phyloP scores from a whole-genome alignment of 2,797 vertebrate species.

The Sebastes wilsoni region DNA sequence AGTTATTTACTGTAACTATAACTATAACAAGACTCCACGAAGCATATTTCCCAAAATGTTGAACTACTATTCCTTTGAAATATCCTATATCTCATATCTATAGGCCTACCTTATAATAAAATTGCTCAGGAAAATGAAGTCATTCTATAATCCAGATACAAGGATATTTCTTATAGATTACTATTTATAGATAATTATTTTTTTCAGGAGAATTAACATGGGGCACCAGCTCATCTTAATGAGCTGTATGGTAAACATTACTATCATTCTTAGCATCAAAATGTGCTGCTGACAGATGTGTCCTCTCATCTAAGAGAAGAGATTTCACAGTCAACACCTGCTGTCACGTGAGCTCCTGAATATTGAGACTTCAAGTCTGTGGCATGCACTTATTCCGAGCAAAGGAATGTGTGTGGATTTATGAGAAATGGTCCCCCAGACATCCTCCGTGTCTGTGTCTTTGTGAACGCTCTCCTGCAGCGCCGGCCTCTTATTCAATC shows the following conservation, averaged over 20 bases:
- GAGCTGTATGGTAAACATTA: neutral
- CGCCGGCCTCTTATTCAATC: conserved; percentile 26
- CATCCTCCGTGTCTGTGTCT: conserved; percentile 51
- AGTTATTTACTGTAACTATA: neutral
- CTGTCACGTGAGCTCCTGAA: conserved; percentile 4
- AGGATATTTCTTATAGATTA: neutral
- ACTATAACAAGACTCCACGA: too few species aligned
- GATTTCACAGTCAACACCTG: conserved; percentile 10
- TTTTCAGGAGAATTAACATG: neutral
- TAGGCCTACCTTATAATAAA: neutral
- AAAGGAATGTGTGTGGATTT: conserved; percentile 33
- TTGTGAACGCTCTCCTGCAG: conserved; percentile 5
- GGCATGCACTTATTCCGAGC: neutral
- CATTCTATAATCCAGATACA: neutral
- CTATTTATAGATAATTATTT: neutral
- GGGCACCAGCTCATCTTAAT: neutral
- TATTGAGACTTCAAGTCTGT: conserved; percentile 1
- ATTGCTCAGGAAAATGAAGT: neutral
- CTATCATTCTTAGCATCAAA: neutral
- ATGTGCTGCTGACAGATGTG: neutral
- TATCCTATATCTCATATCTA: too few species aligned
- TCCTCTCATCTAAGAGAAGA: neutral
- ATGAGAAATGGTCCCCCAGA: conserved; percentile 54
- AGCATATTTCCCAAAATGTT: too few species aligned
- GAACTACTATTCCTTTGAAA: too few species aligned